A percentile compares a stretch with the other conserved stretches of the same genome.
Conservation (phyloP, 2,113 vertebrate genomes). For the Lagopus leucura region DNA sequence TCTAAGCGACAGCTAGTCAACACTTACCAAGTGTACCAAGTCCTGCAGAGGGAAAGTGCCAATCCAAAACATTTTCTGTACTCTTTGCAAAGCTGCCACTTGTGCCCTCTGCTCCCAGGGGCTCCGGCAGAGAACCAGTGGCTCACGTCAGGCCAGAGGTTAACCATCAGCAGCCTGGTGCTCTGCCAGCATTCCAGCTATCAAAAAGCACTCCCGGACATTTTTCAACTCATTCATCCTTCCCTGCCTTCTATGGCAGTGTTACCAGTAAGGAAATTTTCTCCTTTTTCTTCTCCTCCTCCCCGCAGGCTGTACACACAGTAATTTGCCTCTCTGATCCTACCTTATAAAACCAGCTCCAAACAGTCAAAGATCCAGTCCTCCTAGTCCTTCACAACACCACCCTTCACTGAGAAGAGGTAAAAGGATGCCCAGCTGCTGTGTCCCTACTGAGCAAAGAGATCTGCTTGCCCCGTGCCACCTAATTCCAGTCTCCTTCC, state of each 20-base stretch:
- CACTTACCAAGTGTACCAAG: not conserved
- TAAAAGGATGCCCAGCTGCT: not conserved
- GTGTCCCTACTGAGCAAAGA: not conserved
- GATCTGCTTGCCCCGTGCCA: not conserved
- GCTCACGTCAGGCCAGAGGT: not conserved
- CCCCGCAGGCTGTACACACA: too few relatives aligned
- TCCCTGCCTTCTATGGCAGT: not conserved
- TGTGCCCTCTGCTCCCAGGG: not conserved
- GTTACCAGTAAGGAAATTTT: not conserved
- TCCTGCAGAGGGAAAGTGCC: not conserved
- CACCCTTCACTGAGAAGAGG: not conserved
- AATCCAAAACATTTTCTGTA: not conserved
- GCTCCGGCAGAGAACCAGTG: not conserved
- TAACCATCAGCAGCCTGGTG: not conserved
- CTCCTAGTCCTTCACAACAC: not conserved
- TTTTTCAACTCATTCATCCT: not conserved
- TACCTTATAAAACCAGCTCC: not conserved
- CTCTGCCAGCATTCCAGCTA: conserved; percentile 5
- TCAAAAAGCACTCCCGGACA: not conserved
- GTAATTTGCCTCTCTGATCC: not conserved
- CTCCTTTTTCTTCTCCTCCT: not conserved
- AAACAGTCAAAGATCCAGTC: not conserved
- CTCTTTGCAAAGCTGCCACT: not conserved
- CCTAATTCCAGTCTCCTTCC: not conserved
- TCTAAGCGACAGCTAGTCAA: not conserved